Evolutionary conservation across 2,888 invertebrate genomes (phyloP).

Genomic region (Scaptomyza polygonia): DNA sequence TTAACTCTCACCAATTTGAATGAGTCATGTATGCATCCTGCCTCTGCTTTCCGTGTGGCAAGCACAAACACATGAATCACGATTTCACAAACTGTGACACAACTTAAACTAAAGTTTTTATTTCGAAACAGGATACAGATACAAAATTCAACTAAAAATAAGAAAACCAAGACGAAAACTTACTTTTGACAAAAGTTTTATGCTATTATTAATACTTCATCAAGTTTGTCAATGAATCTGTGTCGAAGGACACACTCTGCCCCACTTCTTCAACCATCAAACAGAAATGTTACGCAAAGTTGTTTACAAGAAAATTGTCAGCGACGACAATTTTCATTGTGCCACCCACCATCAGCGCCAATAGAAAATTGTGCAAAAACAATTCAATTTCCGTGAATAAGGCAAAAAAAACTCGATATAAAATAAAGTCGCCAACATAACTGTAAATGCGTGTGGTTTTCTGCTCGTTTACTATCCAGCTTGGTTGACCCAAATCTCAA

Average conservation of each 20-base stretch:
- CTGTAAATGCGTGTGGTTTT: slow-evolving; percentile 63
- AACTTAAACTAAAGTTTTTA: slow-evolving; percentile 34
- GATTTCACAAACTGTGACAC: slow-evolving; percentile 17
- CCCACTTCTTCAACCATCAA: too few species aligned
- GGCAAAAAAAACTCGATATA: slow-evolving; percentile 8
- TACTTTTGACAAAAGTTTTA: slow-evolving; percentile 35
- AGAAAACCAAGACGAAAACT: slow-evolving; percentile 8
- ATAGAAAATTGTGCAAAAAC: slow-evolving; percentile 68
- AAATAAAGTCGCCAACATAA: slow-evolving; percentile 44
- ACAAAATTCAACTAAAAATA: background rate
- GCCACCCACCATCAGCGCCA: slow-evolving; percentile 18
- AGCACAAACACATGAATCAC: slow-evolving; percentile 35
- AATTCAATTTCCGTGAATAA: slow-evolving; percentile 70
- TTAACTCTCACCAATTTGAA: background rate
- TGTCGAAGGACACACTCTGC: too few species aligned
- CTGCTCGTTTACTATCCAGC: slow-evolving; percentile 26
- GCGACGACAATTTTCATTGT: slow-evolving; percentile 56
- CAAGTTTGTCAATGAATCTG: slow-evolving; percentile 53
- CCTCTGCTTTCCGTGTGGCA: slow-evolving; percentile 13
- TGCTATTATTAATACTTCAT: slow-evolving; percentile 75
- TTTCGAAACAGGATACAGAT: too few species aligned
- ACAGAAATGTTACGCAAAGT: slow-evolving; percentile 42
- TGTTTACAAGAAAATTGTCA: slow-evolving; percentile 70
- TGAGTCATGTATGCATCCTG: slow-evolving; percentile 13
- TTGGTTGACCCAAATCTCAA: slow-evolving; percentile 70